Evolutionary conservation across 2,888 invertebrate species (phyloP), one percentile per base, ranked within the genome.

Genomic region (Lypha dubia): DNA sequence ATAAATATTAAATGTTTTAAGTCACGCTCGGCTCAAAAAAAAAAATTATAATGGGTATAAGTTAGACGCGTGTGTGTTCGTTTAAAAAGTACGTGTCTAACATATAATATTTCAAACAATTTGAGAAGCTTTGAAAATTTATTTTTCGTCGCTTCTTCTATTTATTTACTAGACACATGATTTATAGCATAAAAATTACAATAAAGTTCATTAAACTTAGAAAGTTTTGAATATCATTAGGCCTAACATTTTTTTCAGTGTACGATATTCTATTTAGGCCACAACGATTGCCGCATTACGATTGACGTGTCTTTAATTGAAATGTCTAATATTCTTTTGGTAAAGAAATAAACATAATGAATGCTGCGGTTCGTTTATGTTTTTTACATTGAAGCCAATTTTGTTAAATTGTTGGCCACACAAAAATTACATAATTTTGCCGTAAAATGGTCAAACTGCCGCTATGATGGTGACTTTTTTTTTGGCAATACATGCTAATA

Each of bases 401-500:
- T 49, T 15, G 44, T 77, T 60, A 20, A 58, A 60, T 60, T 68
- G 28, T 51, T 68, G 77, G 62, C 38, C 24, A 84, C 65, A 71
- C n/a, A 53, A 60, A 35, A 38, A 58, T 53, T 82, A 68, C 81
- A 70, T 53, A 65, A 71, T 49, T 60, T 71, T 44, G 35, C 49
- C 65, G 68, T 74, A 62, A 75, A 70, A 63, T 41, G 46, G 28
- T 68, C 46, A 65, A 63, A 81, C n/a, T 73, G 53, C 41, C 17
- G 4, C 56, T 8, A 49, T 41, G 63, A 60, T 63, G 70, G 60
- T 38, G 62, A 49, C n/a, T 22, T 35, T 79, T 35, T 79, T 86
- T 84, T 86, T 86, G 86, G 84, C 86, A 86, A 68, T n/a, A n/a
- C n/a, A n/a, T n/a, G 70, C 46, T 22, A n/a, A 58, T 7, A 67